phyloP scores from a whole-genome alignment of 2,113 vertebrate genomes.

The Lampris megalopsis region DNA sequence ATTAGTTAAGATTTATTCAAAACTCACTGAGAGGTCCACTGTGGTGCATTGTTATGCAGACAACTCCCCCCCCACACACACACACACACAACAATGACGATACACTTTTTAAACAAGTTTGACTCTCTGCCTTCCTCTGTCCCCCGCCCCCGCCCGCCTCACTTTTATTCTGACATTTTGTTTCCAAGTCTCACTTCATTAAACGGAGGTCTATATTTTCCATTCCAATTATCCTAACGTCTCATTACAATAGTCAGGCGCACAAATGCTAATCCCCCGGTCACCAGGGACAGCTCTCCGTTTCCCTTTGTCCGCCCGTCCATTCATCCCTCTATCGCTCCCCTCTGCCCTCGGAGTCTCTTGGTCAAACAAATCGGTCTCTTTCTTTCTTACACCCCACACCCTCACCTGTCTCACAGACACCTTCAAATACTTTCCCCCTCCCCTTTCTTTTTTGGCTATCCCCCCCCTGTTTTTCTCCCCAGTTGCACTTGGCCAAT shows the following conservation, averaged over 20 bases:
- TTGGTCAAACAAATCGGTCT: slow-evolving; percentile 7
- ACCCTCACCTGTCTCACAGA: slow-evolving; percentile 3
- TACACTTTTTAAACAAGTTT: slow-evolving; percentile 28
- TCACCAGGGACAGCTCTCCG: slow-evolving; percentile 46
- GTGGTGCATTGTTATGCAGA: slow-evolving; percentile 16
- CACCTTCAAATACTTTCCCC: not conserved
- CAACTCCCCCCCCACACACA: too few relatives aligned
- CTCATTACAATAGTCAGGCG: slow-evolving; percentile 72
- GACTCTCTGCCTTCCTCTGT: slow-evolving; percentile 20
- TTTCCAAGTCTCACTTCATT: slow-evolving; percentile 70
- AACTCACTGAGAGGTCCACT: slow-evolving; percentile 23
- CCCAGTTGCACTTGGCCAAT: too few relatives aligned
- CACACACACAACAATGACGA: slow-evolving; percentile 9
- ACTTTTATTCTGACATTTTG: slow-evolving; percentile 47
- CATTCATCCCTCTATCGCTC: slow-evolving; percentile 42
- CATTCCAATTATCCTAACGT: slow-evolving; percentile 78
- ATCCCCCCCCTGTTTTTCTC: too few relatives aligned
- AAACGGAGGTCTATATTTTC: slow-evolving; percentile 66
- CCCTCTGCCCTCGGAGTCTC: slow-evolving; percentile 27
- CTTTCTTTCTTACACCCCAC: not conserved
- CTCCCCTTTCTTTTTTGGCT: too few relatives aligned
- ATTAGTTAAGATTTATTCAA: slow-evolving; percentile 42
- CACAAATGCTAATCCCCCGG: slow-evolving; percentile 61
- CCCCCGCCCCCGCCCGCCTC: slow-evolving; percentile 35
- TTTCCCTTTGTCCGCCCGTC: slow-evolving; percentile 31